Evolutionary conservation across 1,140 invertebrate genomes (phyloP).

Genomic region (Calephelis nemesis): DNA sequence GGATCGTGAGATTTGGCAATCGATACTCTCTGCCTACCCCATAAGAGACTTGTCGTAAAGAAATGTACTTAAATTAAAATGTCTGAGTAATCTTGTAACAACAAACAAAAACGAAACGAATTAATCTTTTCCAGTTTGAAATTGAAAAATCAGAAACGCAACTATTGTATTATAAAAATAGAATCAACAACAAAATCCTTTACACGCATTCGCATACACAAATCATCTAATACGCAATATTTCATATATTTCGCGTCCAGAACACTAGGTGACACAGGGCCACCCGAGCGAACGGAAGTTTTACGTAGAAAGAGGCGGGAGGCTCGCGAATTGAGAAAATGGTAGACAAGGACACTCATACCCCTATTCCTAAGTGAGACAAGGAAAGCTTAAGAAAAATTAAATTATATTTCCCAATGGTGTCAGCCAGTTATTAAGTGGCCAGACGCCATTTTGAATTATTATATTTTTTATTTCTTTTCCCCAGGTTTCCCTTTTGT

Average conservation of each 20-base stretch:
- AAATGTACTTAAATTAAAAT: too few species aligned
- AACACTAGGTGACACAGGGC: constrained; percentile 64
- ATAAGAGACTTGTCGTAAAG: too few species aligned
- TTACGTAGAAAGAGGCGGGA: constrained; percentile 42
- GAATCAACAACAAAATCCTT: constrained; percentile 20
- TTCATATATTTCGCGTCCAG: constrained; percentile 69
- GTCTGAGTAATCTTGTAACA: too few species aligned
- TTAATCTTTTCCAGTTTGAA: too few species aligned
- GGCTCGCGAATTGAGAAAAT: constrained; percentile 54
- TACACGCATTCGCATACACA: constrained; percentile 37
- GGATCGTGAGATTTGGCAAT: too few species aligned
- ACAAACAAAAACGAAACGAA: too few species aligned
- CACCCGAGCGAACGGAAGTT: constrained; percentile 62
- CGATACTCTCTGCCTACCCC: too few species aligned
- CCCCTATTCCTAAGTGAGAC: constrained; percentile 34
- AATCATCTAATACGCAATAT: constrained; percentile 72
- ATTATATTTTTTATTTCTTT: constrained; percentile 74
- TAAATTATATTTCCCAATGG: constrained; percentile 81
- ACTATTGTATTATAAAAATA: constrained; percentile 18
- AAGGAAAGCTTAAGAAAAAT: constrained; percentile 69
- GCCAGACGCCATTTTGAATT: constrained; percentile 79
- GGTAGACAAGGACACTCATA: constrained; percentile 44
- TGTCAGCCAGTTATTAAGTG: constrained; percentile 81
- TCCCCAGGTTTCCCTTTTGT: constrained; percentile 64
- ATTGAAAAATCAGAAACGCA: neutral